Evolutionary conservation across 1,140 invertebrate species (phyloP).

Genomic region (Planococcus citri): DNA sequence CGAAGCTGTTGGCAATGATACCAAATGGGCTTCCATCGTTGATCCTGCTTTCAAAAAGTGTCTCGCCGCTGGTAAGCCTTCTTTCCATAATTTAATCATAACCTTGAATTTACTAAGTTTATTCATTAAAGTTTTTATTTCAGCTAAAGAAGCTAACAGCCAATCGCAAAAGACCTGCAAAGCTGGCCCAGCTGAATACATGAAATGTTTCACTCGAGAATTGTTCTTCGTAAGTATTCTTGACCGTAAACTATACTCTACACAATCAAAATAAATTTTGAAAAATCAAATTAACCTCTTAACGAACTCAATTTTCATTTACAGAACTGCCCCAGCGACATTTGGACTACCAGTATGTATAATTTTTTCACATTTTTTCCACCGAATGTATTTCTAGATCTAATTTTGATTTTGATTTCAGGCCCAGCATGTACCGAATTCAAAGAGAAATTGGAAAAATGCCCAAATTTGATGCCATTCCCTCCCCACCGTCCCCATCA

Average conservation of each 20-base stretch:
- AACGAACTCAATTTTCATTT: slow-evolving; percentile 2
- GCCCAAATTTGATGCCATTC: neutral
- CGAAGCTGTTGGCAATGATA: slow-evolving; percentile 8
- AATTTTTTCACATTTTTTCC: neutral
- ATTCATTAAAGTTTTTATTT: neutral
- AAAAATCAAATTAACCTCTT: neutral
- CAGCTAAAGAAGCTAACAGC: slow-evolving; percentile 13
- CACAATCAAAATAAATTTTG: neutral
- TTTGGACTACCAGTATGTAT: slow-evolving; percentile 23
- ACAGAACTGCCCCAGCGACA: slow-evolving; percentile 21
- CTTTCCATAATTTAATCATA: too few relatives aligned
- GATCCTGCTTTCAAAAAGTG: slow-evolving; percentile 18
- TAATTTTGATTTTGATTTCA: neutral
- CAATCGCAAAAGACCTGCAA: slow-evolving; percentile 11
- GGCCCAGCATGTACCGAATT: neutral
- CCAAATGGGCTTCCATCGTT: slow-evolving; percentile 19
- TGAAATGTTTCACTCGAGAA: neutral
- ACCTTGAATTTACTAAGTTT: too few relatives aligned
- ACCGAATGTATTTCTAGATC: too few relatives aligned
- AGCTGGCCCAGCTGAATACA: neutral
- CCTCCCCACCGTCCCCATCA: neutral
- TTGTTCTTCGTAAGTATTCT: slow-evolving; percentile 9
- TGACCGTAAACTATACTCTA: neutral
- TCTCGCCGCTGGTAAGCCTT: slow-evolving; percentile 17
- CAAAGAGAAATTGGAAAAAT: slow-evolving; percentile 7